Conservation (phyloP, 2,888 invertebrate species). For the Xanthorhoe designata region DNA sequence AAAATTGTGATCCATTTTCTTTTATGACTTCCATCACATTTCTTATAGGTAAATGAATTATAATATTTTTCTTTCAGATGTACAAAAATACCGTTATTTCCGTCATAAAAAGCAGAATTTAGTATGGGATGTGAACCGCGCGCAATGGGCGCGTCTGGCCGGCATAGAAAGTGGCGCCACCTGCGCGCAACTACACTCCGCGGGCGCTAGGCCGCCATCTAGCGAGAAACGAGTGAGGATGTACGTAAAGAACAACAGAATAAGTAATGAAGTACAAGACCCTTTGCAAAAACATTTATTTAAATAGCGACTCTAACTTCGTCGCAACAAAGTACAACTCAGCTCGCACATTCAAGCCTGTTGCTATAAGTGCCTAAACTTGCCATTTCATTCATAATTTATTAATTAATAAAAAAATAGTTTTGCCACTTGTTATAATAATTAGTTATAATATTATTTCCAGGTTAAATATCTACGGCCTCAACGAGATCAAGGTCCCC, state of each 20-base stretch:
- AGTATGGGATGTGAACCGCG: constrained; percentile 90
- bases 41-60: no score
- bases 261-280: no score
- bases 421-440: no score
- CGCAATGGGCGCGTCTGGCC: constrained; percentile 89
- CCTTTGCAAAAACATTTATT: no score
- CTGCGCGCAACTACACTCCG: constrained; percentile 87
- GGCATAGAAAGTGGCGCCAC: constrained; percentile 90
- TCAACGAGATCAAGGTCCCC: constrained; percentile 93
- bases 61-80: constrained; percentile 65
- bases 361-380: no score
- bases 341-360: no score
- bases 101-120: constrained; percentile 93
- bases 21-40: no score
- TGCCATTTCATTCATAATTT: no score
- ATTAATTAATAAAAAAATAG: no score
- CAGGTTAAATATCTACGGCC: constrained; percentile 92
- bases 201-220: constrained; percentile 83
- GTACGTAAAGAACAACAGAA: constrained; percentile 70
- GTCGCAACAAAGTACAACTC: no score
- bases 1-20: no score
- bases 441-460: constrained; percentile 10
- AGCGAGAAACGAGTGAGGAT: constrained; percentile 87
- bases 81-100: constrained; percentile 88
- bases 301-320: no score